phyloP scores from a whole-genome alignment of 1,140 invertebrate species.

The Temnothorax nylanderi region DNA sequence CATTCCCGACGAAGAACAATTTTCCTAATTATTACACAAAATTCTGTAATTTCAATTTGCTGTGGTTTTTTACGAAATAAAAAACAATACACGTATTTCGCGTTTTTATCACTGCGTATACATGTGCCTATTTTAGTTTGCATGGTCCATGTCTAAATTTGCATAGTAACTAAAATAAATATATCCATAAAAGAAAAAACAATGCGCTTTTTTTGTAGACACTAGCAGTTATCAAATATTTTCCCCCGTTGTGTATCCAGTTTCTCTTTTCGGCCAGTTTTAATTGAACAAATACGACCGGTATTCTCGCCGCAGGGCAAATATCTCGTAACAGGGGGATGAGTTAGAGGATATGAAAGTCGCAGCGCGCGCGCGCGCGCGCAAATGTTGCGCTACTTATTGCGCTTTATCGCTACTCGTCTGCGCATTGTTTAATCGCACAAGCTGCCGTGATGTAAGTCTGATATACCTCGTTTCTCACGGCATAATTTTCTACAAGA shows the following conservation, averaged over 20 bases:
- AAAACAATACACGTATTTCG: not conserved
- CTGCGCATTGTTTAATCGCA: constrained; percentile 56
- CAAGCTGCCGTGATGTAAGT: constrained; percentile 39
- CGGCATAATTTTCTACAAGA: constrained; percentile 30
- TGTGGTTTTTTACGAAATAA: not conserved
- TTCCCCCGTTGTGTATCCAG: not conserved
- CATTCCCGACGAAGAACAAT: not conserved
- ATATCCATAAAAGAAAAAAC: not conserved
- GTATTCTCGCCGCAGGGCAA: not conserved
- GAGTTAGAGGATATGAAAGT: not conserved
- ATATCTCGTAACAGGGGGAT: not conserved
- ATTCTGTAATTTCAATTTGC: not conserved
- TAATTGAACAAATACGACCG: constrained; percentile 40
- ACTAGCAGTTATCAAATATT: constrained; percentile 32
- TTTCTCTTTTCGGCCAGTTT: not conserved
- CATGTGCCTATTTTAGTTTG: not conserved
- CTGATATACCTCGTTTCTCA: constrained; percentile 46
- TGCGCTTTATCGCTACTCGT: constrained; percentile 23
- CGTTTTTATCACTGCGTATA: not conserved
- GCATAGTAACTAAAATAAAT: constrained; percentile 2
- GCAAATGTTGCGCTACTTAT: not conserved
- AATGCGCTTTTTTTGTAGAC: not conserved
- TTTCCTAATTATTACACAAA: not conserved
- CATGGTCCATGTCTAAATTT: not conserved
- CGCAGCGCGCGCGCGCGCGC: not conserved